Evolutionary conservation across 2,113 vertebrate species (phyloP), one percentile per base, ranked within the genome.

Genomic region (Eudyptes chrysolophus): DNA sequence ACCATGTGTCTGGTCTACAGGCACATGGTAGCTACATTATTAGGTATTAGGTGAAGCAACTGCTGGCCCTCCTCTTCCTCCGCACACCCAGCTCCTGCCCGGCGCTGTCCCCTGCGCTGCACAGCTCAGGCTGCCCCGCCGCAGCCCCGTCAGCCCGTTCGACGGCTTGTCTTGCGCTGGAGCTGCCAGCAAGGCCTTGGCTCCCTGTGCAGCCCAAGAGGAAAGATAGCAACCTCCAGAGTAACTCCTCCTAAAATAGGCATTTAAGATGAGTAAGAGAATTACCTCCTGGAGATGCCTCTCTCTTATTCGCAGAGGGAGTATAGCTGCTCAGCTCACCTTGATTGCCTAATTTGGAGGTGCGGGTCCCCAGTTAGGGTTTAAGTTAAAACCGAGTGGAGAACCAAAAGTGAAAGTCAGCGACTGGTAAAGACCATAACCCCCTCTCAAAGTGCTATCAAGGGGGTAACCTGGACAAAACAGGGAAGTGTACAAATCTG

Each of bases 401-500:
- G 34, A 42, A 6, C 19, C 44, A 20, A 26, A 77, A 77, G 20
- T 22, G 24, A 65, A 77, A 82, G 29, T 38, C 51, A 32, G 24
- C 1, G 1, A 42, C 4, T 0, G 1, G 27, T 16, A 70, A 64
- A 13, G 32, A 21, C 5, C 16, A n/a, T 12, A 68, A 30, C 1
- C 2, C 11, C 13, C 2, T 48, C 58, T 46, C 36, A 34, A 46
- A 48, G 27, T 4, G 16, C 1, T 11, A 5, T 2, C 48, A 40
- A 4, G 7, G 32, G 48, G 29, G 69, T 12, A 80, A 30, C 12
- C 36, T 14, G 54, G 42, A 7, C 29, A 60, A 36, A 70, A 20
- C 0, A 1, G 27, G 46, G 9, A 52, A 46, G 29, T 2, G 11
- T 4, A 3, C 0, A 2, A 34, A 22, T 18, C 29, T 11, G 12